Evolutionary conservation across 2,888 invertebrate species (phyloP), one percentile per base, ranked within the genome.

Genomic region (Prosopocoilus inquinatus): DNA sequence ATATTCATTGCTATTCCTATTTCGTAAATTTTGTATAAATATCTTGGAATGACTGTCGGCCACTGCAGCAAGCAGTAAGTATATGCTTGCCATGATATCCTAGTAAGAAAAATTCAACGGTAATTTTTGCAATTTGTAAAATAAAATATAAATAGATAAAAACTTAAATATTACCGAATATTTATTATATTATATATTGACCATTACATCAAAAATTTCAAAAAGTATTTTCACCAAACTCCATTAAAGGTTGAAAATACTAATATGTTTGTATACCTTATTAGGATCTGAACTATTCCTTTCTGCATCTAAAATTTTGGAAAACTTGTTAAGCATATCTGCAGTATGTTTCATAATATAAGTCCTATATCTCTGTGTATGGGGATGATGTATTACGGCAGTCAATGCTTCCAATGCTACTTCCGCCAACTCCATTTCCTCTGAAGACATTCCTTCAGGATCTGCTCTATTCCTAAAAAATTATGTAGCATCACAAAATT

Each of bases 81-180:
- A 86, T 47, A 89, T 77, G 47, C 83, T 84, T 0, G 85, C 82
- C 11, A 88, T 78, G 35, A 89, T 79, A 67, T 93, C 92, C 88
- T 89, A 74, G 9, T 28, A 20, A 20, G 4, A 20, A 4, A 4
- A 20, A 20, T 20, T 20, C 4, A n/a, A n/a, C n/a, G n/a, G n/a
- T n/a, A n/a, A n/a, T n/a, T n/a, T n/a, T n/a, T n/a, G n/a, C n/a
- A n/a, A n/a, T n/a, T n/a, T n/a, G n/a, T n/a, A n/a, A n/a, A n/a
- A n/a, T n/a, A n/a, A n/a, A n/a, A n/a, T n/a, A n/a, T n/a, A n/a
- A n/a, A n/a, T n/a, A n/a, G n/a, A n/a, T n/a, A n/a, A n/a, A n/a
- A n/a, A n/a, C n/a, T n/a, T n/a, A n/a, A n/a, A n/a, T n/a, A n/a
- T n/a, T n/a, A n/a, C n/a, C n/a, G n/a, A n/a, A n/a, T n/a, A n/a